Percentiles rank a stretch among this genome's conserved stretches.
These are phyloP conservation scores for Colostygia pectinataria DNA, from an alignment of 2,888 invertebrate genomes.

Conservation along the genomic window DNA sequence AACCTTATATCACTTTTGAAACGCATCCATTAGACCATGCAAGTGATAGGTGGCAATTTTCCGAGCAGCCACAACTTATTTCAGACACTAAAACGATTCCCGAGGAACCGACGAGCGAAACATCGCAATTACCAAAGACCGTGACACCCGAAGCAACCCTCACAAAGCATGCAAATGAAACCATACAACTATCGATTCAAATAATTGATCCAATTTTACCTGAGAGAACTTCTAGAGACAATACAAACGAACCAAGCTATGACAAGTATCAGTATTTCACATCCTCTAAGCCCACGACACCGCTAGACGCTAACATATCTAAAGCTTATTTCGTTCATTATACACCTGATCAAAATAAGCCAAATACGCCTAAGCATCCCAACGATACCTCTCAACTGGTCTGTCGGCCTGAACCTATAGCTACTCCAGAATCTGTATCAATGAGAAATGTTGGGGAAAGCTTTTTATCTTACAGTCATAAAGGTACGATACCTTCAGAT, in stretches of 20 bases:
- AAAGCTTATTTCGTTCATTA: not conserved
- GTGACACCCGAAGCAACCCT: not conserved
- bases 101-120: not conserved
- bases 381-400: not conserved
- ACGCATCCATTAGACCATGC: not conserved
- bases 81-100: not conserved
- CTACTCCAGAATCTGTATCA: not conserved
- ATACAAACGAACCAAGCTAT: not conserved
- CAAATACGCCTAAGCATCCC: not conserved
- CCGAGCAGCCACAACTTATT: not conserved
- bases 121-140: not conserved
- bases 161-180: not conserved
- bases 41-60: not conserved
- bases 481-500: not conserved
- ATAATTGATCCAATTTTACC: constrained; percentile 8
- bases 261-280: not conserved
- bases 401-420: not conserved
- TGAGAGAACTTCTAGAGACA: not conserved
- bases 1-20: constrained; percentile 5
- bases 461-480: not conserved
- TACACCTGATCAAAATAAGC: no score
- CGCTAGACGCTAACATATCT: not conserved
- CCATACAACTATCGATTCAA: constrained; percentile 4
- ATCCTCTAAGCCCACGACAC: not conserved
- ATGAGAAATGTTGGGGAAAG: not conserved